Evolutionary conservation across 2,888 invertebrate species (phyloP), one percentile per base, ranked within the genome.

Genomic region (Dione vanillae): DNA sequence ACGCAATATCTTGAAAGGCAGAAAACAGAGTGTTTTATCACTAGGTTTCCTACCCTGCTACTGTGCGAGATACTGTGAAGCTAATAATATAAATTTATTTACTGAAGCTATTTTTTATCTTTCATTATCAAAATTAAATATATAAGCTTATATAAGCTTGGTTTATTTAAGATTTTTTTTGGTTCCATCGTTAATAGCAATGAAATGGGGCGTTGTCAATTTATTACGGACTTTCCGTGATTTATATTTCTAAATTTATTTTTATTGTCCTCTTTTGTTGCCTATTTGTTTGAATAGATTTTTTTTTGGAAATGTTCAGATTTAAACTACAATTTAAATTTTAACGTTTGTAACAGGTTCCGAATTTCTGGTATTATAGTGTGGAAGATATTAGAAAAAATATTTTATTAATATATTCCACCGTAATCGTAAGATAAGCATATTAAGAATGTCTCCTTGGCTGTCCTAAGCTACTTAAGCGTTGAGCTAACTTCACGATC

Each of bases 171-270:
- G 16, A 11, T 37, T 37, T 61, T 61, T 56, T 61, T 61, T 45
- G 27, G 45, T 61, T 27, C 1, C 43, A 61, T 43, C 10, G 59
- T 11, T n/a, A 27, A 45, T 45, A 61, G 27, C 61, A 61, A 43
- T 35, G 45, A 61, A 45, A n/a, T 45, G 43, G 45, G 45, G 27
- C 45, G 61, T 43, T 61, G 27, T 11, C 61, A 27, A 61, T 61
- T 61, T 45, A 61, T 61, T 27, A 27, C 27, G 27, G 61, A 61
- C 45, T 56, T 37, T 37, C 11, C 45, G 43, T 35, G 27, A 61
- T 61, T 61, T 61, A 45, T 45, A 45, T 27, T 61, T 61, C 61
- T 45, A 45, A 45, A 61, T 61, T 43, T 61, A 61, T 43, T 45
- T n/a, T 35, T 45, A 61, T 61, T 61, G 45, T 27, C 11, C n/a